A percentile compares a stretch with the other conserved stretches of the same genome.
These are phyloP conservation scores for Enteromius trimaculatus DNA, from an alignment of 2,797 vertebrate species.

Conservation along the genomic window DNA sequence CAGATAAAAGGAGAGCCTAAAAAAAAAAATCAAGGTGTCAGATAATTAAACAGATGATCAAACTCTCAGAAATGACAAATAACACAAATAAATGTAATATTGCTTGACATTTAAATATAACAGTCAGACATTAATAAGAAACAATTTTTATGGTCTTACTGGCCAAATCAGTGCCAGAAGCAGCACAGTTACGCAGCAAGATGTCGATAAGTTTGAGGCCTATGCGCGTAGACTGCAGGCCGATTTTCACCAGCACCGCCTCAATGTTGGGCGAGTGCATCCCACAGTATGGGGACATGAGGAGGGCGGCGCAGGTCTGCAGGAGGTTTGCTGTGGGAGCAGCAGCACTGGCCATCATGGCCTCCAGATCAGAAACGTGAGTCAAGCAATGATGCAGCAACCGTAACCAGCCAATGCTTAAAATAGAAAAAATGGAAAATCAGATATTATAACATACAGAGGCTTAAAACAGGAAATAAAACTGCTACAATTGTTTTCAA, in stretches of 20 bases:
- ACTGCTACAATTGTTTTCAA: background rate
- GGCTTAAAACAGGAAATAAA: background rate
- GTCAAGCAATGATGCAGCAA: conserved; percentile 97
- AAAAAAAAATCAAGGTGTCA: background rate
- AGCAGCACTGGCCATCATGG: conserved; percentile 97
- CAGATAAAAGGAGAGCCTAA: background rate
- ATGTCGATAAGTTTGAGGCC: conserved; percentile 97
- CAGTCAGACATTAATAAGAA: background rate
- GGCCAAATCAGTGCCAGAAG: conserved; percentile 93
- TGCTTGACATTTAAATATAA: background rate
- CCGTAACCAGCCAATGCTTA: conserved; percentile 96
- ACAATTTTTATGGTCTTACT: conserved; percentile 75
- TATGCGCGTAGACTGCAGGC: conserved; percentile 95
- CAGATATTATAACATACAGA: background rate
- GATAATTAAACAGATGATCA: background rate
- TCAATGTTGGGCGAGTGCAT: conserved; percentile 99
- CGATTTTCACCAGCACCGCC: conserved; percentile 97
- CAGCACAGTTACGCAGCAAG: conserved; percentile 95
- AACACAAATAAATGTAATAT: background rate
- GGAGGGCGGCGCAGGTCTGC: conserved; percentile 94
- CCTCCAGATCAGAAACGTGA: conserved; percentile 95
- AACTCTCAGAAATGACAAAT: background rate
- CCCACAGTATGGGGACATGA: conserved; percentile 98
- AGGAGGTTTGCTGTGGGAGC: conserved; percentile 97
- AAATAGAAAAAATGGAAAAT: conserved; percentile 38